Percentiles rank a stretch among this genome's conserved stretches.
These are phyloP conservation scores for Hoplostethus atlanticus DNA, from an alignment of 2,797 vertebrate genomes.

Conservation along the genomic window DNA sequence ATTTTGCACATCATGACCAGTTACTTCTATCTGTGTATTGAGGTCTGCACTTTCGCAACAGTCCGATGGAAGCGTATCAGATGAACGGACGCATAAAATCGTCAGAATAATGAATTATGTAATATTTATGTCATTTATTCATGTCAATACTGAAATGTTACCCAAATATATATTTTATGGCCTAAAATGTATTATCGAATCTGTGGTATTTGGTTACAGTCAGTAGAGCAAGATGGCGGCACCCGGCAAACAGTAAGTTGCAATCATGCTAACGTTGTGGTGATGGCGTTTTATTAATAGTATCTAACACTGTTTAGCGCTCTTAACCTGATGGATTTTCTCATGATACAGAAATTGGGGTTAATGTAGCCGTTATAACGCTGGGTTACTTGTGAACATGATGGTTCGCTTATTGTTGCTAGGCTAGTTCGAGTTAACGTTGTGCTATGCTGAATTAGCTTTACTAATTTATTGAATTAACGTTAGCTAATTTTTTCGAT, in stretches of 20 bases:
- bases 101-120: background rate
- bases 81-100: background rate
- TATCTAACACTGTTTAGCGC: background rate
- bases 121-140: background rate
- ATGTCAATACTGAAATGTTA: background rate
- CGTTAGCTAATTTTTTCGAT: background rate
- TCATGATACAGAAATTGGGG: accelerated
- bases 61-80: background rate
- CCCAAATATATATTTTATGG: background rate
- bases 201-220: constrained; percentile 31
- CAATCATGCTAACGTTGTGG: constrained; percentile 33
- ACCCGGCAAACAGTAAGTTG: constrained; percentile 91
- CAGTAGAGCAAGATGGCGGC: constrained; percentile 85
- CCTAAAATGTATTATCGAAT: constrained; percentile 53
- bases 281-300: background rate
- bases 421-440: constrained; percentile 26
- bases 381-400: background rate
- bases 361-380: background rate
- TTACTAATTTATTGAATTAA: background rate
- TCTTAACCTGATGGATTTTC: background rate
- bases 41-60: constrained; percentile 41
- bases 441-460: constrained; percentile 8
- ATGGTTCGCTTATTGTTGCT: background rate
- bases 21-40: background rate
- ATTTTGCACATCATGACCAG: background rate